Conservation (phyloP, 2,797 vertebrate species). For the Parauchenoglanis ngamensis region DNA sequence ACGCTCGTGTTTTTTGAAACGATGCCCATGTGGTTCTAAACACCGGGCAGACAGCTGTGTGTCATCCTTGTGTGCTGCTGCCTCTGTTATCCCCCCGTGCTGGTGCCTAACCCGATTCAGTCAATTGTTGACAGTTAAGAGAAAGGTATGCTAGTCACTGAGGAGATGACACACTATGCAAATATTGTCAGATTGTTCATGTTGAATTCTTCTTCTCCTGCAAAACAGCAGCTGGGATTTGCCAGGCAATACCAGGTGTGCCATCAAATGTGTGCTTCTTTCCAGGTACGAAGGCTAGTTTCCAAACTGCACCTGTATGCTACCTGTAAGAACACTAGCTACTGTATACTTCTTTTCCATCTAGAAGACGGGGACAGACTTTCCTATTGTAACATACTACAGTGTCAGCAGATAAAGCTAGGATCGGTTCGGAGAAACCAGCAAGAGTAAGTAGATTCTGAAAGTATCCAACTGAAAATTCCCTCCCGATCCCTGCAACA, state of each 20-base stretch:
- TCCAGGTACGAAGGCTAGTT: background rate
- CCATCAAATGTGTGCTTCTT: conserved; percentile 14
- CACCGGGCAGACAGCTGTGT: conserved; percentile 60
- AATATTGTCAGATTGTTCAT: conserved; percentile 62
- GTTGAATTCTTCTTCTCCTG: conserved; percentile 33
- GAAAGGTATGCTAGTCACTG: conserved; percentile 58
- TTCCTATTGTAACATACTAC: background rate
- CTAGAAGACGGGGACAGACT: background rate
- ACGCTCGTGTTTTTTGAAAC: conserved; percentile 61
- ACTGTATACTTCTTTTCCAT: background rate
- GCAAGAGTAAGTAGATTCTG: too few species aligned
- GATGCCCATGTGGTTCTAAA: conserved; percentile 59
- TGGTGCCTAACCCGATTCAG: conserved; percentile 80
- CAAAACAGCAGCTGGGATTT: conserved; percentile 36
- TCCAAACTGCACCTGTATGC: background rate
- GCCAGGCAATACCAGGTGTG: conserved; percentile 43
- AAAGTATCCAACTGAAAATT: too few species aligned
- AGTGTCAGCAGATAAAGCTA: background rate
- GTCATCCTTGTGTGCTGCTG: conserved; percentile 70
- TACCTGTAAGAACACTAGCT: background rate
- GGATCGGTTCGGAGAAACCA: too few species aligned
- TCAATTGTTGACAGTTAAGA: conserved; percentile 76
- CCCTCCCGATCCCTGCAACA: too few species aligned
- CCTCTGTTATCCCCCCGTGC: conserved; percentile 64
- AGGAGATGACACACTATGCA: conserved; percentile 68